A percentile compares a stretch with the other conserved stretches of the same genome.
Conservation (phyloP, 2,113 vertebrate species). For the Alexandromys fortis region DNA sequence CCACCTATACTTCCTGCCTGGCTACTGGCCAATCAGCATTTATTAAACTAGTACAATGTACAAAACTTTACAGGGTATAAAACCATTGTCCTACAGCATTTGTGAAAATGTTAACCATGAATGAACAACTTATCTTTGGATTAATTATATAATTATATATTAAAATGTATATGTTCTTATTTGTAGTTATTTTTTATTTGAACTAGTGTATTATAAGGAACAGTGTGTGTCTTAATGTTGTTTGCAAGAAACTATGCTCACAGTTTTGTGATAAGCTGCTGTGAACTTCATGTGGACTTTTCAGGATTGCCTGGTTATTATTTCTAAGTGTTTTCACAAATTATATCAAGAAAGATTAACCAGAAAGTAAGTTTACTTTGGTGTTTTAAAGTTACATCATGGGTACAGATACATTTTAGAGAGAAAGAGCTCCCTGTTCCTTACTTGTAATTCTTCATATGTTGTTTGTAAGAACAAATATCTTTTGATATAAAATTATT, state of each 20-base stretch:
- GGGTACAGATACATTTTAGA: neutral
- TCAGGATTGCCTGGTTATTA: neutral
- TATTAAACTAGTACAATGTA: too few species aligned
- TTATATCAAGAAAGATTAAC: neutral
- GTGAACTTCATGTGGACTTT: neutral
- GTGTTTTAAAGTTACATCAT: neutral
- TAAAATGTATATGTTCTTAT: neutral
- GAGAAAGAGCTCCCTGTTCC: neutral
- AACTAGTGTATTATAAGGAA: neutral
- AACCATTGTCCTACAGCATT: too few species aligned
- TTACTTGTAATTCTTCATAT: conserved; percentile 22
- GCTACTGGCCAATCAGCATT: too few species aligned
- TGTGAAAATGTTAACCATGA: neutral
- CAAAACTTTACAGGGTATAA: too few species aligned
- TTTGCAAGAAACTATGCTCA: neutral
- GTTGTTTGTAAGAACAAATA: neutral
- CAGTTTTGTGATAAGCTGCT: neutral
- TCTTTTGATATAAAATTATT: neutral
- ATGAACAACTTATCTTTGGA: neutral
- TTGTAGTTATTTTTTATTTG: neutral
- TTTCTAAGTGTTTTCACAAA: neutral
- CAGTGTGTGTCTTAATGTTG: neutral
- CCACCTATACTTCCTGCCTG: too few species aligned
- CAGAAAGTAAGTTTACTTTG: neutral
- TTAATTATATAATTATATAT: neutral